A percentile compares a stretch with the other conserved stretches of the same genome.
Conservation (phyloP, 2,113 vertebrate genomes). For the Cebidichthys violaceus region DNA sequence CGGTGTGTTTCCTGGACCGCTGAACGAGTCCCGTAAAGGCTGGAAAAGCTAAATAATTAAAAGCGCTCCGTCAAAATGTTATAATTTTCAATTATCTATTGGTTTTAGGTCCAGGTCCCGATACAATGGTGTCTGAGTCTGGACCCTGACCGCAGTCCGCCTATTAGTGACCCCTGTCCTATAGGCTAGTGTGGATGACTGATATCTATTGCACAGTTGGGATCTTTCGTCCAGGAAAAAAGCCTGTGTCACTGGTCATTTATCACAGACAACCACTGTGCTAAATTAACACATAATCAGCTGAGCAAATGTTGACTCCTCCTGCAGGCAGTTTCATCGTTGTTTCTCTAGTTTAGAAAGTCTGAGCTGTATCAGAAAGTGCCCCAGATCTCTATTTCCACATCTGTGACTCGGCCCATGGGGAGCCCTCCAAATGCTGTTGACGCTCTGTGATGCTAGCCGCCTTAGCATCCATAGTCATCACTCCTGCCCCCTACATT, state of each 20-base stretch:
- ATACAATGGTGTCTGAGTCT: no score
- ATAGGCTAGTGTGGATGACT: not conserved
- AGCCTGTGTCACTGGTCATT: not conserved
- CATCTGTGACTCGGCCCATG: slow-evolving; percentile 56
- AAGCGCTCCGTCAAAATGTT: no score
- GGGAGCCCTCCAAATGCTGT: slow-evolving; percentile 32
- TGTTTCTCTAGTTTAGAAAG: not conserved
- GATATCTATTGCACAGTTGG: not conserved
- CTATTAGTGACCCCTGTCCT: not conserved
- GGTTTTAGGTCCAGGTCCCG: no score
- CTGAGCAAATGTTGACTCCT: not conserved
- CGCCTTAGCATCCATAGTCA: slow-evolving; percentile 12
- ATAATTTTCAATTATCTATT: no score
- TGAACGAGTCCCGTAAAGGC: no score
- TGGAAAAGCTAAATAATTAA: no score
- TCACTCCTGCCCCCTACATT: not conserved
- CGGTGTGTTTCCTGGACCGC: no score
- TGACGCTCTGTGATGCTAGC: slow-evolving; percentile 13
- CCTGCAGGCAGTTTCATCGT: slow-evolving; percentile 6
- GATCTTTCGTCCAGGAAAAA: not conserved
- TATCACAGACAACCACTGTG: not conserved
- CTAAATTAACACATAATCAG: not conserved
- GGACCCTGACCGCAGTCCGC: no score
- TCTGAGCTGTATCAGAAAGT: slow-evolving; percentile 32
- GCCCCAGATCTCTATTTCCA: slow-evolving; percentile 51